Evolutionary conservation across 2,113 vertebrate genomes (phyloP).

Genomic region (Dicaeum eximium): DNA sequence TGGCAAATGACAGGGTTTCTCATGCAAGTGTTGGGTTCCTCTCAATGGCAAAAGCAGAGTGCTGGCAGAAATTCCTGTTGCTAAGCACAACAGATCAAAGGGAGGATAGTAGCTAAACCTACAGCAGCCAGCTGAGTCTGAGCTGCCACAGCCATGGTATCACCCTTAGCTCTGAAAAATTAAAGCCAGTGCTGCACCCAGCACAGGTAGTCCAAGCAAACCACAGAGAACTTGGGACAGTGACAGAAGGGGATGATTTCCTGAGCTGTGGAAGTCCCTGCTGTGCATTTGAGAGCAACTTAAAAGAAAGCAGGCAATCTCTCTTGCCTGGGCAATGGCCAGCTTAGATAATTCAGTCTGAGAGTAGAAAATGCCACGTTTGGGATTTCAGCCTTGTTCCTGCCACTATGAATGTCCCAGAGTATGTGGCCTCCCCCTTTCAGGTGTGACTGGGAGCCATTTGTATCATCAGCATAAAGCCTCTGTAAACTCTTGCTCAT

Average conservation of each 20-base stretch:
- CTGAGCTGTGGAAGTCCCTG: not conserved
- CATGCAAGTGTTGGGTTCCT: not conserved
- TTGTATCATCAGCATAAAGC: not conserved
- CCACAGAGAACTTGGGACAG: not conserved
- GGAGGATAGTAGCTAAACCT: not conserved
- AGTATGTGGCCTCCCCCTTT: not conserved
- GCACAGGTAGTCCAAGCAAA: not conserved
- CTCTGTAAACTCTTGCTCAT: not conserved
- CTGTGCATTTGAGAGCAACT: not conserved
- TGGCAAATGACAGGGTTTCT: not conserved
- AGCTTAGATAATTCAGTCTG: not conserved
- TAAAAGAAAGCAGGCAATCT: not conserved
- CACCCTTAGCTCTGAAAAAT: not conserved
- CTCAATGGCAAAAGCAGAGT: slow-evolving; percentile 10
- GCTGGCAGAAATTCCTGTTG: not conserved
- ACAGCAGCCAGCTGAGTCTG: not conserved
- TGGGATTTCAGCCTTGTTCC: not conserved
- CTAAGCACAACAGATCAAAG: not conserved
- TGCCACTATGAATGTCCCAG: not conserved
- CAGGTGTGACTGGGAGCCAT: not conserved
- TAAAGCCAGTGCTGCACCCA: not conserved
- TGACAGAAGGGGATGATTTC: not conserved
- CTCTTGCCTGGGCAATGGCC: not conserved
- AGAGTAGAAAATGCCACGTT: not conserved
- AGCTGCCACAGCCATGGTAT: not conserved